phyloP scores from a whole-genome alignment of 2,888 invertebrate genomes.

The Lysandra bellargus region DNA sequence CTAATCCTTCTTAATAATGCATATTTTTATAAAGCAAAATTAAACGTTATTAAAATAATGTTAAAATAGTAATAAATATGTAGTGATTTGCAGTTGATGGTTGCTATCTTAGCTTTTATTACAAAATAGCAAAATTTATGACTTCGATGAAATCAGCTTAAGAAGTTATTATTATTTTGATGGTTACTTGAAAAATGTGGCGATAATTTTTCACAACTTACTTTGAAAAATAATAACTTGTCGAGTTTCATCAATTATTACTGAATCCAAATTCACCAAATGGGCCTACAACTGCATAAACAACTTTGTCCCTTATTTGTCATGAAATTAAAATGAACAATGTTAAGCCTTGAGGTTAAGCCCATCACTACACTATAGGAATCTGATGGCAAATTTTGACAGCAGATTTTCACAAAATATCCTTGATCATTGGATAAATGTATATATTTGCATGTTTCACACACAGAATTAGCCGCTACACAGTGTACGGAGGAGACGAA shows the following conservation, averaged over 20 bases:
- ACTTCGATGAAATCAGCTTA: neutral
- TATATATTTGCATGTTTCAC: too few species aligned
- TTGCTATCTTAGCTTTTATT: constrained; percentile 19
- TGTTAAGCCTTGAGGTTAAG: neutral
- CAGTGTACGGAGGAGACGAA: too few species aligned
- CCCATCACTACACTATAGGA: neutral
- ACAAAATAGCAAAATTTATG: neutral
- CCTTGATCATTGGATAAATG: too few species aligned
- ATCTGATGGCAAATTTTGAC: too few species aligned
- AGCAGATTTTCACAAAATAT: too few species aligned
- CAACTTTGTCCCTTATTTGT: neutral
- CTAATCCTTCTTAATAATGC: constrained; percentile 9
- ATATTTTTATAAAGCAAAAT: constrained; percentile 25
- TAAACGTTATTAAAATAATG: constrained; percentile 22
- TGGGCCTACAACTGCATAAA: neutral
- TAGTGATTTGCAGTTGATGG: constrained; percentile 8
- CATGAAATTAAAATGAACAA: neutral
- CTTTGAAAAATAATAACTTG: neutral
- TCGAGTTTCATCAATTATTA: neutral
- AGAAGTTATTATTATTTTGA: neutral
- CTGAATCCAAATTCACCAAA: neutral
- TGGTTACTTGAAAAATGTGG: neutral
- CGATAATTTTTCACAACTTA: neutral
- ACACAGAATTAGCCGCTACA: too few species aligned
- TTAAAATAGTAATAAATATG: constrained; percentile 28